These are phyloP conservation scores for Papilio dardanus DNA, from an alignment of 1,140 invertebrate species.

Conservation along the genomic window DNA sequence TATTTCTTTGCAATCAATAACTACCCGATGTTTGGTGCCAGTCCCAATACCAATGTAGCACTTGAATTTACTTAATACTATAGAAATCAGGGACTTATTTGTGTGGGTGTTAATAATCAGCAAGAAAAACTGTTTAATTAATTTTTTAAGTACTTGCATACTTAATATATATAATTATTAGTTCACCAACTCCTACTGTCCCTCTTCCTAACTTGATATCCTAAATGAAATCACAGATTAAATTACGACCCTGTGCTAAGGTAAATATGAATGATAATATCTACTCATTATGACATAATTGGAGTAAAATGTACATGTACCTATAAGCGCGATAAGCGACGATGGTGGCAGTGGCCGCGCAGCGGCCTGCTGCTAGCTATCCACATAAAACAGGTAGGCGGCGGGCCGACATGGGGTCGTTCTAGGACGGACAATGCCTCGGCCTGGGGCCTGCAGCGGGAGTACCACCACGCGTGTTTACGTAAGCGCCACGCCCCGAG, in stretches of 20 bases:
- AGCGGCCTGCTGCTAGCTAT: conserved; percentile 63
- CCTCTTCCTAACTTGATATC: not conserved
- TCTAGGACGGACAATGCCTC: conserved; percentile 74
- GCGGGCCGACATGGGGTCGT: conserved; percentile 76
- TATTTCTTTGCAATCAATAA: too few species aligned
- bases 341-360: conserved; percentile 68
- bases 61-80: not conserved
- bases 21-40: not conserved
- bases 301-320: conserved; percentile 45
- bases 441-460: conserved; percentile 58
- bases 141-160: too few species aligned
- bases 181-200: not conserved
- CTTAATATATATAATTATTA: too few species aligned
- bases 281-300: not conserved
- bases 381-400: conserved; percentile 70
- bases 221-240: not conserved
- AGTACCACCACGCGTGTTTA: conserved; percentile 76
- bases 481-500: conserved; percentile 82
- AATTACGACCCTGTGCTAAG: not conserved
- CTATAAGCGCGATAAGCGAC: conserved; percentile 76
- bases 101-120: not conserved
- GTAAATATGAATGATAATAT: not conserved
- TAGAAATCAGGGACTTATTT: not conserved
- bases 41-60: not conserved
- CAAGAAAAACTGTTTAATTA: too few species aligned